phyloP scores from a whole-genome alignment of 1,140 invertebrate species.

The Whitmania pigra region DNA sequence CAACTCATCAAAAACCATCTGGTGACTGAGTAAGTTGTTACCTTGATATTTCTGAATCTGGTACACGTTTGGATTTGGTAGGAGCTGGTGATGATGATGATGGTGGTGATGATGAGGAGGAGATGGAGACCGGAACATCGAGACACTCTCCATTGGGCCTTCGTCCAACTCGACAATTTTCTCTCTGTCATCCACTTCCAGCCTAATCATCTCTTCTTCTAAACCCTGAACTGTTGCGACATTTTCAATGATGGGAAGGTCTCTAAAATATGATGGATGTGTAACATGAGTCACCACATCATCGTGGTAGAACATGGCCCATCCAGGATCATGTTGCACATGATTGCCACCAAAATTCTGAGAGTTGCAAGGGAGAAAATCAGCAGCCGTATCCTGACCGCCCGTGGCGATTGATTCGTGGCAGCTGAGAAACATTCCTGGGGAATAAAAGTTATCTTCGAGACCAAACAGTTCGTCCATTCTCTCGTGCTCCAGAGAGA shows the following conservation, averaged over 20 bases:
- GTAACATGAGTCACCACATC: background rate
- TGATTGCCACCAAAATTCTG: background rate
- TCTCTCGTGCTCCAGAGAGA: slow-evolving; percentile 8
- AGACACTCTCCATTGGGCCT: no score
- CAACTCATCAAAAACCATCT: no score
- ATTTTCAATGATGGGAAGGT: background rate
- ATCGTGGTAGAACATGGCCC: background rate
- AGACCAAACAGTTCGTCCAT: background rate
- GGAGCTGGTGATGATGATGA: no score
- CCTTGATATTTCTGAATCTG: no score
- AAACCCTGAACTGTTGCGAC: background rate
- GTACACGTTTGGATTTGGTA: no score
- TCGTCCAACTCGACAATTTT: background rate
- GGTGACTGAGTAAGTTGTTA: no score
- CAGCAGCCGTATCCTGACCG: background rate
- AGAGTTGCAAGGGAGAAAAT: background rate
- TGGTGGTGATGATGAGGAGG: no score
- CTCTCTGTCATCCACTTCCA: background rate
- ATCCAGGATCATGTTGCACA: background rate
- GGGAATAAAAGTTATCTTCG: background rate
- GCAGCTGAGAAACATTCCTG: slow-evolving; percentile 4
- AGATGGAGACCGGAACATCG: no score
- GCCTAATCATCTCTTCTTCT: slow-evolving; percentile 2
- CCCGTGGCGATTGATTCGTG: background rate
- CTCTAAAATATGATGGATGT: background rate